Evolutionary conservation across 2,888 invertebrate species (phyloP), one percentile per base, ranked within the genome.

Genomic region (Nomada goodeniana): DNA sequence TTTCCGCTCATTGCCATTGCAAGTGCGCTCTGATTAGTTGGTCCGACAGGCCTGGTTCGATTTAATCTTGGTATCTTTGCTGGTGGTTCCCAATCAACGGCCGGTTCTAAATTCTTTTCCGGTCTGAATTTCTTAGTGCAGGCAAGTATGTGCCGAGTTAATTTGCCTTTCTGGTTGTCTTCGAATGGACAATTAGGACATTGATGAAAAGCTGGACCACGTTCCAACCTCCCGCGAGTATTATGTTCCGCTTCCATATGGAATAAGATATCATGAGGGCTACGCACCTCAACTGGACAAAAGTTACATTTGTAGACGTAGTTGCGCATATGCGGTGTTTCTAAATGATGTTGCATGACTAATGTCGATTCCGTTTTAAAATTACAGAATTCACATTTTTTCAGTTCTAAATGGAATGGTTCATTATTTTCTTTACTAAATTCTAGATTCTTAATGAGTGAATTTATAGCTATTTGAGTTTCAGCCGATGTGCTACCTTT

Each of bases 101-200:
- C 97, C 7, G 98, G 98, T 87, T 97, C 96, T 89, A 97, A 95
- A 94, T 99, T 98, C 63, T 96, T 94, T 86, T 98, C 98, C 0
- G 98, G 97, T 92, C 97, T 97, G 94, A 98, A 98, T 92, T 98
- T 97, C 94, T 98, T 98, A 59, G 96, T 96, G 94, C 99, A 99
- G 2, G 98, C 97, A 80, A 97, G 96, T 86, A 97, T 95, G 94
- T 99, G 99, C 55, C 98, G 96, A 0, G 97, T 97, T 88, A 98
- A 94, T 94, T 98, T 98, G 44, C 97, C 97, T 94, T 98, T 98
- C 73, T 98, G 97, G 91, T 98, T 98, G 90, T 98, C 98, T 93
- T 99, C 98, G 92, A 98, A 98, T 0, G 98, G 97, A 94, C 99
- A 99, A 92, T 98, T 97, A 0, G 97, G 97, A 93, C 98, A 99